Percentiles rank a stretch among this genome's conserved stretches.
These are phyloP conservation scores for Temnothorax nylanderi DNA, from an alignment of 1,140 invertebrate species.

Conservation along the genomic window DNA sequence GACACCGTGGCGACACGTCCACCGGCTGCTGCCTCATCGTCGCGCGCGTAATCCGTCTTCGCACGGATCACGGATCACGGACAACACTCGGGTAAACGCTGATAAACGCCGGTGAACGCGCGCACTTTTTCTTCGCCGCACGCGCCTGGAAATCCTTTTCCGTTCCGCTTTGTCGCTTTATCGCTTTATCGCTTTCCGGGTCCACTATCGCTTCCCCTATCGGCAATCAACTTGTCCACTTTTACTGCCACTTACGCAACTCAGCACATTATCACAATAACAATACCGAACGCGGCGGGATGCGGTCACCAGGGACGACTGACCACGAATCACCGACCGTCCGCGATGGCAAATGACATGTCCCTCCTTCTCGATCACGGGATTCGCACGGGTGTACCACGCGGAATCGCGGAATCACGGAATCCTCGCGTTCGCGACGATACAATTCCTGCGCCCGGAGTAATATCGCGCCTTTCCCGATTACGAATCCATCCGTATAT, in stretches of 20 bases:
- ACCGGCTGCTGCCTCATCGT: slow-evolving; percentile 68
- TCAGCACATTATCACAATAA: slow-evolving; percentile 72
- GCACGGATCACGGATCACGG: slow-evolving; percentile 67
- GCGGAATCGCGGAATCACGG: not conserved
- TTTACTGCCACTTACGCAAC: slow-evolving; percentile 70
- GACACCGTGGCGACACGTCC: slow-evolving; percentile 65
- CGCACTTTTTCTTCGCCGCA: slow-evolving; percentile 24
- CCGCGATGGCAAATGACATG: slow-evolving; percentile 43
- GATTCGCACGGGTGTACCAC: too few species aligned
- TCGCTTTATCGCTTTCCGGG: not conserved
- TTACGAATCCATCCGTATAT: slow-evolving; percentile 65
- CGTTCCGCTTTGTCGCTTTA: not conserved
- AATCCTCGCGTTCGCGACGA: not conserved
- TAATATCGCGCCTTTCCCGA: slow-evolving; percentile 58
- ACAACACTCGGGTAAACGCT: too few species aligned
- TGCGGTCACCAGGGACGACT: slow-evolving; percentile 30
- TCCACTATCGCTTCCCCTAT: slow-evolving; percentile 80
- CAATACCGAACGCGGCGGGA: slow-evolving; percentile 56
- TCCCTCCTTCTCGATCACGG: slow-evolving; percentile 32
- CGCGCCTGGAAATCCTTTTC: not conserved
- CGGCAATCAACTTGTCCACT: slow-evolving; percentile 63
- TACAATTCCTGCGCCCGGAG: not conserved
- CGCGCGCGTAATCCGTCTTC: slow-evolving; percentile 63
- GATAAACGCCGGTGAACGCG: not conserved
- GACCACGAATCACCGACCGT: slow-evolving; percentile 46